phyloP scores from a whole-genome alignment of 1,140 invertebrate genomes.

The Bombus turneri region DNA sequence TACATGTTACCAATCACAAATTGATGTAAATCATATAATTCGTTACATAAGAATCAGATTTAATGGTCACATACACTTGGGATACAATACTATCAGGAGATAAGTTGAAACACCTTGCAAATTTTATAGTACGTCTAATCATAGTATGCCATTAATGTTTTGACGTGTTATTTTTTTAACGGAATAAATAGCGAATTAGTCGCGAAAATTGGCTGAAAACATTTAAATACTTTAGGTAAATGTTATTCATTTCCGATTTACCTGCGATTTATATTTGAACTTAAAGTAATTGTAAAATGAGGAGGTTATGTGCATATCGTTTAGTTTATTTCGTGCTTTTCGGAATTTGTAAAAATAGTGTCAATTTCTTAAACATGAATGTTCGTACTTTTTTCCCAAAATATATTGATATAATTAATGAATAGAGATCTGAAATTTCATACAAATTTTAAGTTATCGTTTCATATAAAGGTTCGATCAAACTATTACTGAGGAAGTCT shows the following conservation, averaged over 20 bases:
- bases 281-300: neutral
- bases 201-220: constrained; percentile 56
- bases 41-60: constrained; percentile 42
- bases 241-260: neutral
- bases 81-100: neutral
- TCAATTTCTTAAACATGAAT: neutral
- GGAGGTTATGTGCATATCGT: constrained; percentile 55
- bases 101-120: constrained; percentile 40
- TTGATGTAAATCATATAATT: constrained; percentile 5
- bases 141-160: constrained; percentile 77
- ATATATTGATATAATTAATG: neutral
- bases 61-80: neutral
- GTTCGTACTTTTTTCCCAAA: neutral
- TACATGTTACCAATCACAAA: neutral
- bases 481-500: constrained; percentile 4
- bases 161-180: constrained; percentile 80
- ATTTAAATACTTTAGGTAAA: constrained; percentile 66
- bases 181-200: constrained; percentile 47
- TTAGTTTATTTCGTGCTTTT: constrained; percentile 15
- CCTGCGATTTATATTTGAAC: neutral
- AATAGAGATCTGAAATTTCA: neutral
- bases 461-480: neutral
- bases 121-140: constrained; percentile 50
- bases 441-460: neutral
- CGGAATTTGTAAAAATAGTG: neutral